Conservation (phyloP, 2,113 vertebrate species). For the Scomber colias region DNA sequence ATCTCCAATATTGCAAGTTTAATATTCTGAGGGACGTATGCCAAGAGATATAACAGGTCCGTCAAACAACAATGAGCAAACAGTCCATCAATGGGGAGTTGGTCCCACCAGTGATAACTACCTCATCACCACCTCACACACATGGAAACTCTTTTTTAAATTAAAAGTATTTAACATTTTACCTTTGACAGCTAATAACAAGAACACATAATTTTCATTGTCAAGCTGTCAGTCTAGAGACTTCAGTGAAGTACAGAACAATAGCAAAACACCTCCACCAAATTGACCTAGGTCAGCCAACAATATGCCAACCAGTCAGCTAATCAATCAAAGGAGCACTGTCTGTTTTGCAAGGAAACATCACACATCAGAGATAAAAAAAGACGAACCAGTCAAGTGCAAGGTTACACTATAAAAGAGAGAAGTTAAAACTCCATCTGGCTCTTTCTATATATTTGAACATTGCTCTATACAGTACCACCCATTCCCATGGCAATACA, state of each 20-base stretch:
- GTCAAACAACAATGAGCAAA: constrained; percentile 31
- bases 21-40: constrained; percentile 37
- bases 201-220: constrained; percentile 2
- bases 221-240: constrained; percentile 8
- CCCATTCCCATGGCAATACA: constrained; percentile 34
- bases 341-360: constrained; percentile 29
- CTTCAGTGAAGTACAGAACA: not conserved
- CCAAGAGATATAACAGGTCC: constrained; percentile 34
- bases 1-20: constrained; percentile 49
- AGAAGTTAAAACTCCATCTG: not conserved
- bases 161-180: constrained; percentile 10
- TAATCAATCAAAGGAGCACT: constrained; percentile 30
- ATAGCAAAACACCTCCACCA: constrained; percentile 1
- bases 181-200: not conserved
- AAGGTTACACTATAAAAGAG: constrained; percentile 29
- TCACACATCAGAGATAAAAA: constrained; percentile 8
- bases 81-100: not conserved
- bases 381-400: not conserved
- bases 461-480: not conserved
- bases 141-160: not conserved
- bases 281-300: constrained; percentile 41
- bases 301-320: constrained; percentile 13
- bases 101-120: constrained; percentile 4
- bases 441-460: constrained; percentile 10
- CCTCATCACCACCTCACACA: constrained; percentile 9